These are phyloP conservation scores for Tauraco erythrolophus DNA, from an alignment of 2,113 vertebrate genomes.

Conservation along the genomic window DNA sequence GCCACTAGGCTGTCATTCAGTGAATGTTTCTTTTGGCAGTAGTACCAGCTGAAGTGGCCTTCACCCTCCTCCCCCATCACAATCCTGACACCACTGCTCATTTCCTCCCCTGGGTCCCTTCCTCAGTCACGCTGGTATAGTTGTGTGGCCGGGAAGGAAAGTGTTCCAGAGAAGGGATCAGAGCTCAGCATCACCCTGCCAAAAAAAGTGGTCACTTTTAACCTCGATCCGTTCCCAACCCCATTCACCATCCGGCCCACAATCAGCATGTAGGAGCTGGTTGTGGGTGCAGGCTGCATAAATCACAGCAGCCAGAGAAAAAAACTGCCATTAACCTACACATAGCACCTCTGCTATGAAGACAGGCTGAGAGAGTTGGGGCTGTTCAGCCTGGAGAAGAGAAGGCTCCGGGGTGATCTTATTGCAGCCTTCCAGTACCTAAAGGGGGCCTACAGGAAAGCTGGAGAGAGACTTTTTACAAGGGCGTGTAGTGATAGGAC, in stretches of 20 bases:
- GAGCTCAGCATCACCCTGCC: neutral
- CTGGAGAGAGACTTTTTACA: too few species aligned
- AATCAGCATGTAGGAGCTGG: neutral
- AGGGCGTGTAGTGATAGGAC: too few species aligned
- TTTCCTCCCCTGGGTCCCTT: neutral
- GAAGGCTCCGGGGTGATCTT: too few species aligned
- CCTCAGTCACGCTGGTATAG: neutral
- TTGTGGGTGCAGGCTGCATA: neutral
- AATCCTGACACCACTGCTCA: neutral
- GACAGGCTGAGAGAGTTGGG: too few species aligned
- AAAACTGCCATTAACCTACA: neutral
- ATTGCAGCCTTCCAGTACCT: too few species aligned
- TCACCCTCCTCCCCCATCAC: neutral
- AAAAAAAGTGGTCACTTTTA: neutral
- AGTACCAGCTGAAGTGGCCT: neutral
- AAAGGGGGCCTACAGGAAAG: too few species aligned
- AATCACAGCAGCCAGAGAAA: neutral
- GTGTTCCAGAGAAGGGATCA: neutral
- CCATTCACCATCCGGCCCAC: neutral
- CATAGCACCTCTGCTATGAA: too few species aligned
- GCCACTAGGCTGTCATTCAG: neutral
- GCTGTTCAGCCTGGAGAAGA: too few species aligned
- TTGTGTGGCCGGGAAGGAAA: neutral
- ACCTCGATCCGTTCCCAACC: neutral
- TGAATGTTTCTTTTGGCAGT: constrained; percentile 32